These are phyloP conservation scores for Calephelis nemesis DNA, from an alignment of 1,140 invertebrate genomes.

Conservation along the genomic window DNA sequence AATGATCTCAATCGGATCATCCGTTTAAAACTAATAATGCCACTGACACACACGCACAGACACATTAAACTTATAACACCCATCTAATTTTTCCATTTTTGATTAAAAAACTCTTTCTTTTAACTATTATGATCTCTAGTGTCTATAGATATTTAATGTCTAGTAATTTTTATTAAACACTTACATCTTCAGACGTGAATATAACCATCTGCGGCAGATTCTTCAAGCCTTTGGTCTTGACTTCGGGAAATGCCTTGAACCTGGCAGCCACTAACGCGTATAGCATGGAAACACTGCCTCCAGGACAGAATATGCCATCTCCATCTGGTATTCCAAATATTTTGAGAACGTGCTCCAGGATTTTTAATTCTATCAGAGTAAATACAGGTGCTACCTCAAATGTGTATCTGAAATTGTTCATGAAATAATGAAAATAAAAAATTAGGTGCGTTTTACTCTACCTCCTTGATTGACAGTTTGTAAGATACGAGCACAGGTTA, in stretches of 20 bases:
- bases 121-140: too few relatives aligned
- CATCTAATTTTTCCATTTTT: too few relatives aligned
- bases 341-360: slow-evolving; percentile 81
- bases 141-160: too few relatives aligned
- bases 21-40: too few relatives aligned
- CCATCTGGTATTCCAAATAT: slow-evolving; percentile 84
- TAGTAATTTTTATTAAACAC: slow-evolving; percentile 28
- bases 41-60: too few relatives aligned
- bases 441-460: too few relatives aligned
- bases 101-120: too few relatives aligned
- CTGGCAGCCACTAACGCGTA: slow-evolving; percentile 88
- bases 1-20: too few relatives aligned
- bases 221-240: slow-evolving; percentile 85
- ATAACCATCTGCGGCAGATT: slow-evolving; percentile 81
- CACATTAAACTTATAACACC: too few relatives aligned
- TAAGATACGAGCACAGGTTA: too few relatives aligned
- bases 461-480: too few relatives aligned
- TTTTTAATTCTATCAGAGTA: slow-evolving; percentile 84
- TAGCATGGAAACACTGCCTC: slow-evolving; percentile 94
- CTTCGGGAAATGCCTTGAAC: slow-evolving; percentile 85
- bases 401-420: slow-evolving; percentile 81
- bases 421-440: too few relatives aligned
- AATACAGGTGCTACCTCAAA: slow-evolving; percentile 89
- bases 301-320: slow-evolving; percentile 88
- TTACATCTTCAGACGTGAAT: slow-evolving; percentile 89